Evolutionary conservation across 2,797 vertebrate genomes (phyloP).

Genomic region (Helicolenus hilgendorfi): DNA sequence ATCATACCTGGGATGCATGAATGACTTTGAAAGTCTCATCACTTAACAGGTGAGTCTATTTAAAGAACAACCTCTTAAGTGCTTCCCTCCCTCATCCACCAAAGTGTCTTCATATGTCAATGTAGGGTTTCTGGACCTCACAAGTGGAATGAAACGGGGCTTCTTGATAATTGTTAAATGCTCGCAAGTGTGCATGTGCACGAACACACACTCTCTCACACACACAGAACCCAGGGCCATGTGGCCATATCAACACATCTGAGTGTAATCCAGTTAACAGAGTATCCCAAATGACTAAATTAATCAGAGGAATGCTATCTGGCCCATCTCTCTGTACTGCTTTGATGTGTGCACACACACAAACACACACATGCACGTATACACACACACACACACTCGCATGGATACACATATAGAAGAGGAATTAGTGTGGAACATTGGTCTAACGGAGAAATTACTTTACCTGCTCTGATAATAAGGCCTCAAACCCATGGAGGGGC

Average conservation of each 20-base stretch:
- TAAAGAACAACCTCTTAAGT: background rate
- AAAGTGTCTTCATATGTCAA: constrained; percentile 18
- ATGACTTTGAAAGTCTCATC: constrained; percentile 5
- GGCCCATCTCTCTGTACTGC: constrained; percentile 85
- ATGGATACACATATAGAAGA: constrained; percentile 59
- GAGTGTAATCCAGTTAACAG: constrained; percentile 90
- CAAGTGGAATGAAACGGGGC: constrained; percentile 75
- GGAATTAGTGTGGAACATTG: constrained; percentile 92
- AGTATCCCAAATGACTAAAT: constrained; percentile 91
- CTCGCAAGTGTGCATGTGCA: constrained; percentile 33
- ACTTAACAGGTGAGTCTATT: constrained; percentile 8
- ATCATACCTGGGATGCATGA: background rate
- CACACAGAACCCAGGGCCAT: constrained; percentile 77
- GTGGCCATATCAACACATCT: constrained; percentile 87
- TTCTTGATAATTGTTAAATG: constrained; percentile 66
- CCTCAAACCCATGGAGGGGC: constrained; percentile 95
- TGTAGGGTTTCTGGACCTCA: constrained; percentile 72
- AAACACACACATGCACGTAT: constrained; percentile 60
- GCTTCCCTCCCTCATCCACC: constrained; percentile 3
- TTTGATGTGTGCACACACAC: constrained; percentile 94
- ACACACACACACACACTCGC: constrained; percentile 20
- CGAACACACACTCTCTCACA: background rate
- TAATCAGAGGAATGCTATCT: constrained; percentile 90
- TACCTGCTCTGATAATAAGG: constrained; percentile 96
- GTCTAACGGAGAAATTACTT: constrained; percentile 96